Percentiles rank a stretch among this genome's conserved stretches.
phyloP scores from a whole-genome alignment of 30 jellyfish, hydroid and myxozoan genomes.

The Pelagia noctiluca region DNA sequence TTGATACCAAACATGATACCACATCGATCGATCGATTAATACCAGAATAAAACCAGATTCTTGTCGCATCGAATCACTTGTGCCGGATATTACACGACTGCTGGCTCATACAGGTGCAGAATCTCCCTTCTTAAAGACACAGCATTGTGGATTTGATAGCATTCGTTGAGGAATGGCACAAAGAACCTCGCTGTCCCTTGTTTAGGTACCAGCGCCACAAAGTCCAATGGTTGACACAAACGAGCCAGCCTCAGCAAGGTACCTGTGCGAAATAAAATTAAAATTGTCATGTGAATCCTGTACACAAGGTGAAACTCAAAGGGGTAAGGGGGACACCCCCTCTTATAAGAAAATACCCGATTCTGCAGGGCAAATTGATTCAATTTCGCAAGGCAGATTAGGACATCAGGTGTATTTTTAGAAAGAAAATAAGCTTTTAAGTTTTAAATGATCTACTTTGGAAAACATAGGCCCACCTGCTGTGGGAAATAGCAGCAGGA shows the following conservation, averaged over 20 bases:
- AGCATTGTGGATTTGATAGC: constrained; percentile 66
- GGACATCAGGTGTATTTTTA: neutral
- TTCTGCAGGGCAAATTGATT: neutral
- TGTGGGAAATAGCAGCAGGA: no score
- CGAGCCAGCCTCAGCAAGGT: constrained; percentile 76
- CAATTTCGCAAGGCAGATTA: neutral
- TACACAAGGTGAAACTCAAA: neutral
- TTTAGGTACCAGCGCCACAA: constrained; percentile 68
- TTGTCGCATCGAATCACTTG: no score
- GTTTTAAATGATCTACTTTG: no score
- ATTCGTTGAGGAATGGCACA: constrained; percentile 85
- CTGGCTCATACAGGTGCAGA: constrained; percentile 7
- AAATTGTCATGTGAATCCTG: no score
- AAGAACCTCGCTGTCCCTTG: constrained; percentile 82
- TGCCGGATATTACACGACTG: no score
- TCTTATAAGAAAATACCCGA: neutral
- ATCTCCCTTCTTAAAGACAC: constrained; percentile 30
- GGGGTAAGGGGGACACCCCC: no score
- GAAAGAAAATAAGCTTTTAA: no score
- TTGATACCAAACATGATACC: no score
- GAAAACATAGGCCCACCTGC: no score
- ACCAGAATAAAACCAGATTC: no score
- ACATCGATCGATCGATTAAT: no score
- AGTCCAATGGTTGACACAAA: constrained; percentile 74
- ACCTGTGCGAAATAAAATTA: constrained; percentile 61